Evolutionary conservation across 1,140 invertebrate genomes (phyloP).

Genomic region (Bombus impatiens): DNA sequence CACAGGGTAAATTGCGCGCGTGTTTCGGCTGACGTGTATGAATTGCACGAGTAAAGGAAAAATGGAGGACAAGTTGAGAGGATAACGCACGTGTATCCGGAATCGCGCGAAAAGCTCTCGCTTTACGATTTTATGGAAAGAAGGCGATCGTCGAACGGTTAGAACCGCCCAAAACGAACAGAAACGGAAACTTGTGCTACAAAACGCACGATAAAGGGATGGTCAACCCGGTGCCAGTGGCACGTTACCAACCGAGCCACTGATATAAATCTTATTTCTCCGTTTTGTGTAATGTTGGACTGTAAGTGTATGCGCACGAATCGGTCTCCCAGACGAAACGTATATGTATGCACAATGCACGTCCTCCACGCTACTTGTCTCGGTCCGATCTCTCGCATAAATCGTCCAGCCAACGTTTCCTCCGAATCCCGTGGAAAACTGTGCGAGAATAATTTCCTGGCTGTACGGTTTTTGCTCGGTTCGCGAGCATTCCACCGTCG

Average conservation of each 20-base stretch:
- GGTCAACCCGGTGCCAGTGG: constrained; percentile 19
- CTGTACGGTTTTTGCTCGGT: neutral
- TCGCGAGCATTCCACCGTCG: neutral
- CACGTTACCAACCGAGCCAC: constrained; percentile 34
- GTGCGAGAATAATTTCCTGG: constrained; percentile 32
- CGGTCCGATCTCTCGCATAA: constrained; percentile 40
- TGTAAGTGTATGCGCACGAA: neutral
- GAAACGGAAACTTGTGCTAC: neutral
- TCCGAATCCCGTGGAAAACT: neutral
- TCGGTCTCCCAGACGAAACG: constrained; percentile 27
- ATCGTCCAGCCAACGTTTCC: constrained; percentile 13
- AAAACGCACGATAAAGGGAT: constrained; percentile 27
- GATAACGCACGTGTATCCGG: neutral
- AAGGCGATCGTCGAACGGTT: neutral
- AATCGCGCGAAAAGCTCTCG: neutral
- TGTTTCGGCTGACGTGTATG: constrained; percentile 26
- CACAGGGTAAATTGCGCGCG: constrained; percentile 45
- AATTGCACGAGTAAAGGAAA: constrained; percentile 33
- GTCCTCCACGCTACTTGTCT: neutral
- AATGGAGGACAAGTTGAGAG: neutral
- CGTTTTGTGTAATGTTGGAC: neutral
- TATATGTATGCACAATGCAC: neutral
- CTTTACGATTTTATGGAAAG: neutral
- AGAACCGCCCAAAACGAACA: neutral
- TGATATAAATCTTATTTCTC: constrained; percentile 26